These are phyloP conservation scores for Penaeus chinensis DNA, from an alignment of 1,140 invertebrate species.

Conservation along the genomic window DNA sequence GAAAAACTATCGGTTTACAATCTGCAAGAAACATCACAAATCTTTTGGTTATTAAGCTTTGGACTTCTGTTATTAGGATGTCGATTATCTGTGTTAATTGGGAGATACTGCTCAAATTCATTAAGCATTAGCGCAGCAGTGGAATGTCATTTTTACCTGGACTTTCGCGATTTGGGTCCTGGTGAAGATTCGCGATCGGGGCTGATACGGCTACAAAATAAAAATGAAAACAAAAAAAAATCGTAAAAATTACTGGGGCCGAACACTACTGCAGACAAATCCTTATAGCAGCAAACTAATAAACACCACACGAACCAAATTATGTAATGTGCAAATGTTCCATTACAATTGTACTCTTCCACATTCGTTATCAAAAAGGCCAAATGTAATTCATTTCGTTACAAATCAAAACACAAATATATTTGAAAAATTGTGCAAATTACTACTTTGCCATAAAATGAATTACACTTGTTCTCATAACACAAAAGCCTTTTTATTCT, in stretches of 20 bases:
- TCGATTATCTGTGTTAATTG: slow-evolving; percentile 16
- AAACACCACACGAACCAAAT: too few species aligned
- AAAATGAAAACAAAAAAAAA: slow-evolving; percentile 47
- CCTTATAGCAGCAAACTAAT: too few species aligned
- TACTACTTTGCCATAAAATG: too few species aligned
- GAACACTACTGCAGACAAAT: background rate
- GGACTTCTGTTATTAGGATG: too few species aligned
- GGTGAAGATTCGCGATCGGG: slow-evolving; percentile 64
- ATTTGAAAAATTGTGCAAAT: background rate
- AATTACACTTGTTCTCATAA: background rate
- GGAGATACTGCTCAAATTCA: background rate
- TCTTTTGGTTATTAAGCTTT: too few species aligned
- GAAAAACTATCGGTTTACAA: background rate
- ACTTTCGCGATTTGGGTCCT: slow-evolving; percentile 61
- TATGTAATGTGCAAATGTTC: too few species aligned
- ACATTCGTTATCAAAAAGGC: background rate
- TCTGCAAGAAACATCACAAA: background rate
- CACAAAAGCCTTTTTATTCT: slow-evolving; percentile 1
- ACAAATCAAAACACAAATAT: background rate
- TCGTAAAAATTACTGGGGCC: slow-evolving; percentile 17
- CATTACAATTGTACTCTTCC: too few species aligned
- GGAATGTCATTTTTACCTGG: slow-evolving; percentile 56
- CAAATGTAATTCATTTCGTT: slow-evolving; percentile 25
- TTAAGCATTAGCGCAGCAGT: background rate
- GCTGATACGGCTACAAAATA: slow-evolving; percentile 63